Percentiles rank a stretch among this genome's conserved stretches.
Evolutionary conservation across 1,140 invertebrate genomes (phyloP).

Genomic region (Drosophila micromelanica): DNA sequence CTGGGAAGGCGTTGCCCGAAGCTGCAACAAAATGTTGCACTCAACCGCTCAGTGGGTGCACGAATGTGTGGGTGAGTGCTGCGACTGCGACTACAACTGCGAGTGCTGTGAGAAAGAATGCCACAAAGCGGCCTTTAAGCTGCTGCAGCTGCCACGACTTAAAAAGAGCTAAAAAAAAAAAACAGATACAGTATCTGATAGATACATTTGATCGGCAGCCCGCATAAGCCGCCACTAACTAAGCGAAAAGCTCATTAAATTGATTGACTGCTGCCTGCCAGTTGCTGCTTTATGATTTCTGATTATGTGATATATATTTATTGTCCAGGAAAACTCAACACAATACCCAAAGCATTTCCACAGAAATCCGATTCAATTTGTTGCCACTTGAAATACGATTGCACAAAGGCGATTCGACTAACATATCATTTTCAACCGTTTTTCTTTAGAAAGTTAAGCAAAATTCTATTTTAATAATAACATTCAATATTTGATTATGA

Average conservation of each 20-base stretch:
- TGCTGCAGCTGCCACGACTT: constrained; percentile 5
- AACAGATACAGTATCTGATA: constrained; percentile 29
- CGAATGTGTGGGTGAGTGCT: constrained; percentile 24
- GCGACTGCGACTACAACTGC: too few species aligned
- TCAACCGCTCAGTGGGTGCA: constrained; percentile 25
- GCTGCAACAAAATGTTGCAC: constrained; percentile 19
- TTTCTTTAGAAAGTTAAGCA: background rate
- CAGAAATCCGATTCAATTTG: constrained; percentile 7
- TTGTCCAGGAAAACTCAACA: constrained; percentile 1
- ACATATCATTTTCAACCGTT: background rate
- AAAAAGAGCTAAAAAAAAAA: too few species aligned
- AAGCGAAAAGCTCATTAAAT: constrained; percentile 44
- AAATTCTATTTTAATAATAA: background rate
- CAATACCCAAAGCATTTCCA: constrained; percentile 10
- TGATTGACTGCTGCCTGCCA: constrained; percentile 39
- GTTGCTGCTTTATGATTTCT: constrained; percentile 14
- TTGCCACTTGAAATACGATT: constrained; percentile 8
- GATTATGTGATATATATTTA: constrained; percentile 16
- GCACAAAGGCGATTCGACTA: background rate
- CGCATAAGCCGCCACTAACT: constrained; percentile 36
- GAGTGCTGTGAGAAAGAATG: constrained; percentile 49
- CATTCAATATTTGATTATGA: too few species aligned
- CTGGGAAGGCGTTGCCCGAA: constrained; percentile 44
- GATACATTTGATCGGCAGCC: constrained; percentile 37
- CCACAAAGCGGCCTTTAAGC: constrained; percentile 39